Evolutionary conservation across 1,140 invertebrate genomes (phyloP).

Genomic region (Drosophila sucinea): DNA sequence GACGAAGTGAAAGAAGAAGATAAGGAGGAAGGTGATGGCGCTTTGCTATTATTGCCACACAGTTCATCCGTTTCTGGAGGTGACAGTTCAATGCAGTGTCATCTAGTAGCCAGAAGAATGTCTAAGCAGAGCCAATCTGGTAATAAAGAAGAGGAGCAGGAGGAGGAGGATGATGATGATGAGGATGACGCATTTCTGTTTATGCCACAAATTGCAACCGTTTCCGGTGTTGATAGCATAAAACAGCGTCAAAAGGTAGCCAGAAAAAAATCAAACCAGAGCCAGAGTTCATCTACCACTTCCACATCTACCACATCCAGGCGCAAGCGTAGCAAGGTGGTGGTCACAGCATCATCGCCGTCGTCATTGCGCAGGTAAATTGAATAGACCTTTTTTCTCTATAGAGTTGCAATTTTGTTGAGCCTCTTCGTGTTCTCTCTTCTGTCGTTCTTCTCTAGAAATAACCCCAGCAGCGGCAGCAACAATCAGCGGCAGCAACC

Average conservation of each 20-base stretch:
- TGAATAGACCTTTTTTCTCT: slow-evolving; percentile 1
- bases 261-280: slow-evolving; percentile 49
- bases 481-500: slow-evolving; percentile 8
- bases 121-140: slow-evolving; percentile 19
- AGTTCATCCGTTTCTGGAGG: slow-evolving; percentile 49
- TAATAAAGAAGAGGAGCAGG: background rate
- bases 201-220: slow-evolving; percentile 51
- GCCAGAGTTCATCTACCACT: slow-evolving; percentile 19
- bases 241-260: slow-evolving; percentile 39
- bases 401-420: background rate
- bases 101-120: slow-evolving; percentile 50
- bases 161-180: slow-evolving; percentile 17
- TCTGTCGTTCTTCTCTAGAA: slow-evolving; percentile 34
- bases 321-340: slow-evolving; percentile 52
- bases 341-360: slow-evolving; percentile 19
- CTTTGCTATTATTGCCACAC: slow-evolving; percentile 40
- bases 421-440: slow-evolving; percentile 11
- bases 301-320: slow-evolving; percentile 50
- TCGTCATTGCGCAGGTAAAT: slow-evolving; percentile 63
- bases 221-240: slow-evolving; percentile 41
- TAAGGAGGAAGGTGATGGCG: background rate
- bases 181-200: slow-evolving; percentile 20
- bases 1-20: background rate
- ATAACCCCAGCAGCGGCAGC: slow-evolving; percentile 14
- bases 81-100: slow-evolving; percentile 41